Percentiles rank a stretch among this genome's conserved stretches.
Evolutionary conservation across 1,140 invertebrate genomes (phyloP).

Genomic region (Dryas iulia): DNA sequence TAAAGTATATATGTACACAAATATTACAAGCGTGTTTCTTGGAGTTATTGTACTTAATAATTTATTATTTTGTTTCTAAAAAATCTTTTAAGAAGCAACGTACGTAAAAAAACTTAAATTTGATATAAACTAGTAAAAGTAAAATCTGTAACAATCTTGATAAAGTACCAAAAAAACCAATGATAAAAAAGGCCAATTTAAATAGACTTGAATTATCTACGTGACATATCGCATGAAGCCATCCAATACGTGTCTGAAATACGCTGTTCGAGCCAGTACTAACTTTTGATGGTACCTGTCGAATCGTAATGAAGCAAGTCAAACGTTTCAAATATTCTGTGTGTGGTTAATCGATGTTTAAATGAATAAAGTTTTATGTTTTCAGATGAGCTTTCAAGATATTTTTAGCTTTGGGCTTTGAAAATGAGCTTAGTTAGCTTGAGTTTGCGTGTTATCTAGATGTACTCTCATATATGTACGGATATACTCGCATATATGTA

Average conservation of each 20-base stretch:
- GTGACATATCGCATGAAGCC: constrained; percentile 28
- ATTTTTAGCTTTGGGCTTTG: no score
- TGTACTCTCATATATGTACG: no score
- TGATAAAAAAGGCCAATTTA: constrained; percentile 19
- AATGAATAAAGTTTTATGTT: not conserved
- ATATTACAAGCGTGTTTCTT: no score
- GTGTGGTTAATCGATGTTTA: not conserved
- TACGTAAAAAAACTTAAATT: no score
- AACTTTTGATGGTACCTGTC: constrained; percentile 23
- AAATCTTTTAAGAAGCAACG: no score
- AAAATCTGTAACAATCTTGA: not conserved
- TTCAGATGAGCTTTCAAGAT: not conserved
- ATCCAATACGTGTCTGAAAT: constrained; percentile 28
- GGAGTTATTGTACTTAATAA: no score
- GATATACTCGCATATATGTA: no score
- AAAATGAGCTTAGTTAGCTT: no score
- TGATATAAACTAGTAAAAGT: no score
- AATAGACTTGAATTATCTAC: constrained; percentile 19
- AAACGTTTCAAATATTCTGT: constrained; percentile 8
- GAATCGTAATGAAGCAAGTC: constrained; percentile 23
- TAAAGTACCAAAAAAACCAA: constrained; percentile 3
- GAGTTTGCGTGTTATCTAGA: no score
- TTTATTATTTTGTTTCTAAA: no score
- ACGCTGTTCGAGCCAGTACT: constrained; percentile 23
- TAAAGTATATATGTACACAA: no score